Evolutionary conservation across 2,888 invertebrate genomes (phyloP).

Genomic region (Polylopha cassiicola): DNA sequence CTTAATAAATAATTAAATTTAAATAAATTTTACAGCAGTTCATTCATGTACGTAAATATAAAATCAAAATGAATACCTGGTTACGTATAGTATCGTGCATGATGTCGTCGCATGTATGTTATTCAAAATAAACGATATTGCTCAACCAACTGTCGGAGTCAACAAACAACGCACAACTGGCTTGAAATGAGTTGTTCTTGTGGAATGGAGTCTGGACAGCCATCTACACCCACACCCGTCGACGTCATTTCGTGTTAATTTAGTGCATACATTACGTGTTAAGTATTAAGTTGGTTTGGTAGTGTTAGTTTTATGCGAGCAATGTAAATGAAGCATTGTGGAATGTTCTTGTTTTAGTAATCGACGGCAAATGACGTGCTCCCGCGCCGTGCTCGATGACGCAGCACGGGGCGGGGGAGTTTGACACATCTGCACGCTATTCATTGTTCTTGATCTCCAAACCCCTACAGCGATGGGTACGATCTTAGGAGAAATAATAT

Average conservation of each 20-base stretch:
- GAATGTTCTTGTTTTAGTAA: too few relatives aligned
- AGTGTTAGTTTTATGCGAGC: conserved; percentile 33
- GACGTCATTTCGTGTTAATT: conserved; percentile 30
- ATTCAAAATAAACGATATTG: conserved; percentile 11
- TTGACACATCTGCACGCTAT: conserved; percentile 8
- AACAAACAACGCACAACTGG: conserved; percentile 44
- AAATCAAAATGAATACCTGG: conserved; percentile 37
- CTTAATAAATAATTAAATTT: too few relatives aligned
- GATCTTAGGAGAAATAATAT: too few relatives aligned
- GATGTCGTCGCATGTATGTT: conserved; percentile 16
- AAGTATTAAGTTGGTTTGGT: conserved; percentile 33
- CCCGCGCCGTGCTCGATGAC: conserved; percentile 37
- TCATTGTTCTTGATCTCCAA: neutral
- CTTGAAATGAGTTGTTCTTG: conserved; percentile 18
- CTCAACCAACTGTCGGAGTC: conserved; percentile 31
- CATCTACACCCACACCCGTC: conserved; percentile 30
- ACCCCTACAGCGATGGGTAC: neutral
- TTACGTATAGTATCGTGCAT: conserved; percentile 50
- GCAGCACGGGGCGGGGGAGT: conserved; percentile 33
- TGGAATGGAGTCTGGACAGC: conserved; percentile 29
- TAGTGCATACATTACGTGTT: conserved; percentile 36
- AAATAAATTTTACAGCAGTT: too few relatives aligned
- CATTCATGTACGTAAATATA: too few relatives aligned
- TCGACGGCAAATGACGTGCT: too few relatives aligned
- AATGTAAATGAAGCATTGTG: conserved; percentile 34